phyloP scores from a whole-genome alignment of 64 coral and sea anemone genomes.

The Catalaphyllia jardinei region DNA sequence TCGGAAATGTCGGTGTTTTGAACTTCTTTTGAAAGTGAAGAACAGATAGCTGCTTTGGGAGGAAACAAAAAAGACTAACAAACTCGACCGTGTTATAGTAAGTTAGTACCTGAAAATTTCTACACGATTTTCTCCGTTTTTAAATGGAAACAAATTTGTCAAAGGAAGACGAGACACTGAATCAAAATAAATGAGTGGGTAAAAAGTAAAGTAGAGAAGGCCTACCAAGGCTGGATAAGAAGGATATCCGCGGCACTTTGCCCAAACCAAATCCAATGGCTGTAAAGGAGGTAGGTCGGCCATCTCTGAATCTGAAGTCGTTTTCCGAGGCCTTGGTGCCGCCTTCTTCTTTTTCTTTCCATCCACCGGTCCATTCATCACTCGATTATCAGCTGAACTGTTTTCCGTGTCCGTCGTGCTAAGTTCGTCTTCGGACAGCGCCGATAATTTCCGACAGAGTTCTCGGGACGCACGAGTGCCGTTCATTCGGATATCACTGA shows the following conservation, averaged over 20 bases:
- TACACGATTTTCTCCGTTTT: too few species aligned
- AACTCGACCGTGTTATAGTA: too few species aligned
- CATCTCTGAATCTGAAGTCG: slow-evolving; percentile 86
- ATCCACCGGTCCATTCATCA: slow-evolving; percentile 74
- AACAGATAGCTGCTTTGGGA: too few species aligned
- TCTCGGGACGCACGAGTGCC: slow-evolving; percentile 71
- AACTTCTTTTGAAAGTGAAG: too few species aligned
- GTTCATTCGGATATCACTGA: slow-evolving; percentile 70
- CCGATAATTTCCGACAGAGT: slow-evolving; percentile 55
- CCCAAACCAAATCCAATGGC: slow-evolving; percentile 96
- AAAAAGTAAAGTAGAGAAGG: not conserved
- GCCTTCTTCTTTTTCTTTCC: slow-evolving; percentile 58
- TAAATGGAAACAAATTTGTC: too few species aligned
- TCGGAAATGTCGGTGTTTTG: too few species aligned
- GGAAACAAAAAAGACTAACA: too few species aligned
- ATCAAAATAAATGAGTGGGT: not conserved
- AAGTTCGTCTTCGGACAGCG: slow-evolving; percentile 88
- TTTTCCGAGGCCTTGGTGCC: slow-evolving; percentile 71
- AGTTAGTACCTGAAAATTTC: too few species aligned
- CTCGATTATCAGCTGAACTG: slow-evolving; percentile 80
- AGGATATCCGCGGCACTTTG: slow-evolving; percentile 96
- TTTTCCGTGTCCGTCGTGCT: slow-evolving; percentile 95
- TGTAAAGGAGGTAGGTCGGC: slow-evolving; percentile 81
- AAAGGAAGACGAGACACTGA: too few species aligned
- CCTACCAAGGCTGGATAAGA: slow-evolving; percentile 96